Percentiles rank a stretch among this genome's conserved stretches.
Conservation (phyloP, 1,140 invertebrate species). For the Atopsyche davidsoni region DNA sequence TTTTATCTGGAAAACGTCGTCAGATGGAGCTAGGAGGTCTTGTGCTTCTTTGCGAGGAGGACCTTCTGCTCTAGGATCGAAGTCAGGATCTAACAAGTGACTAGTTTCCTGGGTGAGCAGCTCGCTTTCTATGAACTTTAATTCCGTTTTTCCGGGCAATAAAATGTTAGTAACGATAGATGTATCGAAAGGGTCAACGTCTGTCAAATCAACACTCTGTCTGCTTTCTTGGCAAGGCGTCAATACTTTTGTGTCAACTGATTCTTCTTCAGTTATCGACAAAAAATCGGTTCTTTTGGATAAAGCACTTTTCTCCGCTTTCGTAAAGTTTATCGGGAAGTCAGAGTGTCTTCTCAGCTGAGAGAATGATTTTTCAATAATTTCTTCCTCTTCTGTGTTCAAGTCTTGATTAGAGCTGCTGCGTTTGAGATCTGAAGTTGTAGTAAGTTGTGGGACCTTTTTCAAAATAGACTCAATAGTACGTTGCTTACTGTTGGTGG, state of each 20-base stretch:
- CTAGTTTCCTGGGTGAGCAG: slow-evolving; percentile 40
- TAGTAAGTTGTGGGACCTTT: slow-evolving; percentile 11
- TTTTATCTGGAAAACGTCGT: slow-evolving; percentile 59
- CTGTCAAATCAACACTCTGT: slow-evolving; percentile 36
- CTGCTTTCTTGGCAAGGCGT: slow-evolving; percentile 45
- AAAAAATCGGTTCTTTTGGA: slow-evolving; percentile 50
- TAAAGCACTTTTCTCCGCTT: slow-evolving; percentile 30
- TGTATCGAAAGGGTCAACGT: slow-evolving; percentile 76
- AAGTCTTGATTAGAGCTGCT: slow-evolving; percentile 57
- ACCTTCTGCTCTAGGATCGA: slow-evolving; percentile 49
- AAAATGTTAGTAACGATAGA: slow-evolving; percentile 62
- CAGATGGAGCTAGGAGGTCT: slow-evolving; percentile 51
- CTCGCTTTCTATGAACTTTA: slow-evolving; percentile 68
- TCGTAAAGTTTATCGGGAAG: slow-evolving; percentile 35
- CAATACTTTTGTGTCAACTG: slow-evolving; percentile 53
- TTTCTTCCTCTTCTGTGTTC: slow-evolving; percentile 41
- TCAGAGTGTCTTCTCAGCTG: slow-evolving; percentile 43
- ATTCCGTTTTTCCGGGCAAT: slow-evolving; percentile 64
- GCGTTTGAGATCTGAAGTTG: slow-evolving; percentile 33
- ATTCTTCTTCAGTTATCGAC: slow-evolving; percentile 52
- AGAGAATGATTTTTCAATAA: slow-evolving; percentile 36
- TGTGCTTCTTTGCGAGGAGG: slow-evolving; percentile 31
- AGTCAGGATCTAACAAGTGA: slow-evolving; percentile 51
- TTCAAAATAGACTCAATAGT: slow-evolving; percentile 23
- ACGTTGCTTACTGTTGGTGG: slow-evolving; percentile 18